A percentile compares a stretch with the other conserved stretches of the same genome.
Evolutionary conservation across 1,140 invertebrate species (phyloP).

Genomic region (Ectropis grisescens): DNA sequence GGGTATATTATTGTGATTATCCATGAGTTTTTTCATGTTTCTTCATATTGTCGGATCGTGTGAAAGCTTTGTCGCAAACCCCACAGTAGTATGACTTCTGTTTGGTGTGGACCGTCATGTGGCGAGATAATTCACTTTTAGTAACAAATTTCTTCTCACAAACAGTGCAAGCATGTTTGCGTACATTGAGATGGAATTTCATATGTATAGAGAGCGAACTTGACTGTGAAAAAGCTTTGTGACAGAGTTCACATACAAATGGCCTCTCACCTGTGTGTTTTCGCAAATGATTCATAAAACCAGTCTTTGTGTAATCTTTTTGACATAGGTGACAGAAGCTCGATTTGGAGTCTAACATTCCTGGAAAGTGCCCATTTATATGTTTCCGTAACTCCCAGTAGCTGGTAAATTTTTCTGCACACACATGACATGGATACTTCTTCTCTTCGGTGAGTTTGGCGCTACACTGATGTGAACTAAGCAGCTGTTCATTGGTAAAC

Average conservation of each 20-base stretch:
- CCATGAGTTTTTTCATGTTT: constrained; percentile 70
- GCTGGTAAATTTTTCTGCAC: constrained; percentile 63
- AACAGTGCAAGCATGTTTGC: constrained; percentile 66
- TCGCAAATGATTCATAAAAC: constrained; percentile 79
- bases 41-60: constrained; percentile 69
- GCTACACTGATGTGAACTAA: constrained; percentile 52
- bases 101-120: constrained; percentile 74
- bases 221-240: constrained; percentile 73
- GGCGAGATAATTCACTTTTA: constrained; percentile 73
- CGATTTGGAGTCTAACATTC: constrained; percentile 67
- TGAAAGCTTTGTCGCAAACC: constrained; percentile 71
- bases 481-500: constrained; percentile 53
- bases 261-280: constrained; percentile 91
- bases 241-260: constrained; percentile 74
- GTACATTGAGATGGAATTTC: constrained; percentile 74
- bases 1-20: constrained; percentile 16
- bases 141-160: constrained; percentile 75
- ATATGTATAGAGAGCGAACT: constrained; percentile 74
- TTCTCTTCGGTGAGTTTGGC: constrained; percentile 56
- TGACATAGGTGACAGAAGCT: constrained; percentile 69
- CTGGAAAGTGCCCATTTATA: constrained; percentile 65
- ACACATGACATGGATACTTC: constrained; percentile 66
- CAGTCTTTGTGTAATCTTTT: constrained; percentile 68
- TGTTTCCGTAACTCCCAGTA: constrained; percentile 68
- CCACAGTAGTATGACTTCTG: constrained; percentile 73